phyloP scores from a whole-genome alignment of 2,888 invertebrate genomes.

The Megaustenia siamemsis region DNA sequence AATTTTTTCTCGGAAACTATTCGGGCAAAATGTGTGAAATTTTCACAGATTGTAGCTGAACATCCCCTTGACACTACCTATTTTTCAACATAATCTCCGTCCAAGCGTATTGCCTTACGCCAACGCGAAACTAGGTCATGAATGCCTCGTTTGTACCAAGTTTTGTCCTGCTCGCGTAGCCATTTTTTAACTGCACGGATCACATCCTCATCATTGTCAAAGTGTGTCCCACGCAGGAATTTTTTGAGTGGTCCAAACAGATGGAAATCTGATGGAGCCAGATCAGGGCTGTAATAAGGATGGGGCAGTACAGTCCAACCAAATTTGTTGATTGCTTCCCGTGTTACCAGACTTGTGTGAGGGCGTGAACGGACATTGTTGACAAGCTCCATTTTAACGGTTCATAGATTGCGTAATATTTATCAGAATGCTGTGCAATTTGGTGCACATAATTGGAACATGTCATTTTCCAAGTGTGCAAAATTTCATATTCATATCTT shows the following conservation, averaged over 20 bases:
- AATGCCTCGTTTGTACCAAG: not conserved
- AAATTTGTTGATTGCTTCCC: constrained; percentile 3
- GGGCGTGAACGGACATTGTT: not conserved
- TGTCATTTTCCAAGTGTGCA: no score
- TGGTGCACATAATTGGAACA: no score
- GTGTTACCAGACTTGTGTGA: not conserved
- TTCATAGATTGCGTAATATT: no score
- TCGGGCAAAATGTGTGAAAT: not conserved
- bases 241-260: not conserved
- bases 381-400: no score
- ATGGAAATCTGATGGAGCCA: constrained; percentile 7
- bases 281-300: not conserved
- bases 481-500: no score
- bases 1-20: not conserved
- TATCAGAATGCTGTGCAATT: no score
- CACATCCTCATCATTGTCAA: not conserved
- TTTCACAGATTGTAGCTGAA: not conserved
- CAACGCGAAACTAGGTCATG: not conserved
- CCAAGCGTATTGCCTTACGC: not conserved
- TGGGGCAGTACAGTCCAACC: not conserved
- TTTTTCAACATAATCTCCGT: not conserved
- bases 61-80: not conserved
- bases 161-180: not conserved
- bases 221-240: not conserved
- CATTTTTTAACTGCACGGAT: not conserved